Percentiles rank a stretch among this genome's conserved stretches.
These are phyloP conservation scores for Protonemura montana DNA, from an alignment of 2,888 invertebrate genomes.

Conservation along the genomic window DNA sequence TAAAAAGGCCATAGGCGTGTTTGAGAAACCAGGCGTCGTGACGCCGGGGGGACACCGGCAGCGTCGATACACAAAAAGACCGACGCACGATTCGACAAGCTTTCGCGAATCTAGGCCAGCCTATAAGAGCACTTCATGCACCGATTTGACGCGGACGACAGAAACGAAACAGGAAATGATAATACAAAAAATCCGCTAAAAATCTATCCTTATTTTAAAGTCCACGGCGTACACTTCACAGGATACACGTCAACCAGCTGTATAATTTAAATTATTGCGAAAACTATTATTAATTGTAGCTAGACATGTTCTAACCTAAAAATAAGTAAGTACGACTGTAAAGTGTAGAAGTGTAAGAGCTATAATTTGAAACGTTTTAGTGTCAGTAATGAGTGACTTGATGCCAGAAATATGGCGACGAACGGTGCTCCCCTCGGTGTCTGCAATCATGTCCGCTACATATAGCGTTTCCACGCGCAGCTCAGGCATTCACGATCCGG, in stretches of 20 bases:
- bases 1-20: too few relatives aligned
- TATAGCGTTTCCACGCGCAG: not conserved
- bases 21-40: too few relatives aligned
- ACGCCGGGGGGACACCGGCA: too few relatives aligned
- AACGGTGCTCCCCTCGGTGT: not conserved
- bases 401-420: not conserved
- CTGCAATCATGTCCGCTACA: not conserved
- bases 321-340: not conserved
- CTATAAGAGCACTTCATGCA: not conserved
- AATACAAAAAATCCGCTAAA: not conserved
- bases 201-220: not conserved
- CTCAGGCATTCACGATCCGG: not conserved
- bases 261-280: not conserved
- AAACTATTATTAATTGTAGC: slow-evolving; percentile 7
- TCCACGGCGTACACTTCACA: not conserved
- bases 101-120: not conserved
- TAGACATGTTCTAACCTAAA: not conserved
- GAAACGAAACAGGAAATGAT: not conserved
- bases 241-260: not conserved
- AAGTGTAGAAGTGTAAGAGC: not conserved
- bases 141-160: not conserved
- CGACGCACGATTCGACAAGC: not conserved
- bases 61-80: too few relatives aligned
- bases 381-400: not conserved
- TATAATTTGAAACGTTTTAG: not conserved